Conservation (phyloP, 2,888 invertebrate genomes). For the Antheraea yamamai region DNA sequence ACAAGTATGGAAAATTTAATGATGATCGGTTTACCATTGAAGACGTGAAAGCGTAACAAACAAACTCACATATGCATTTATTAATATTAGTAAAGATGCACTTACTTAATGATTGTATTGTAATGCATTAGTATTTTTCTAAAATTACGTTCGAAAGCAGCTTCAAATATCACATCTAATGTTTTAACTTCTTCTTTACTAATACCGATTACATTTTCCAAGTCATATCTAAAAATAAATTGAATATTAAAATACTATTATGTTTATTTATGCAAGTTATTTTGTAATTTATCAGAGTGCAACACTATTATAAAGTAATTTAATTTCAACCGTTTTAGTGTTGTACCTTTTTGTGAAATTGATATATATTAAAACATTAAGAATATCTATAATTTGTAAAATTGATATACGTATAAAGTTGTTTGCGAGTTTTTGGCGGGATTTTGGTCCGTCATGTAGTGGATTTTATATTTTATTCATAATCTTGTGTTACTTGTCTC, state of each 20-base stretch:
- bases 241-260: background rate
- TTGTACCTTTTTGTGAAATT: background rate
- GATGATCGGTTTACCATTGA: no score
- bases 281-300: background rate
- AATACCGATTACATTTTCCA: conserved; percentile 41
- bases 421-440: no score
- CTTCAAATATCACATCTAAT: conserved; percentile 23
- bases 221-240: conserved; percentile 39
- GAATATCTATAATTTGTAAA: background rate
- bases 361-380: background rate
- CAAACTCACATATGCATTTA: no score
- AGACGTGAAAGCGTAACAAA: no score
- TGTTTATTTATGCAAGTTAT: no score
- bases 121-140: conserved; percentile 38
- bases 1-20: no score
- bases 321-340: background rate
- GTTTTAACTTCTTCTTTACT: conserved; percentile 34
- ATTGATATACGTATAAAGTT: no score
- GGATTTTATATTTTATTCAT: no score
- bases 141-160: conserved; percentile 35
- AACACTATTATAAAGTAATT: background rate
- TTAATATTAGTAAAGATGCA: background rate
- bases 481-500: no score
- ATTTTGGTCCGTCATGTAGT: no score
- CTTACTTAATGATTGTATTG: conserved; percentile 38